Percentiles rank a stretch among this genome's conserved stretches.
phyloP scores from a whole-genome alignment of 2,888 invertebrate species.

The Dicranocentrus wangi region DNA sequence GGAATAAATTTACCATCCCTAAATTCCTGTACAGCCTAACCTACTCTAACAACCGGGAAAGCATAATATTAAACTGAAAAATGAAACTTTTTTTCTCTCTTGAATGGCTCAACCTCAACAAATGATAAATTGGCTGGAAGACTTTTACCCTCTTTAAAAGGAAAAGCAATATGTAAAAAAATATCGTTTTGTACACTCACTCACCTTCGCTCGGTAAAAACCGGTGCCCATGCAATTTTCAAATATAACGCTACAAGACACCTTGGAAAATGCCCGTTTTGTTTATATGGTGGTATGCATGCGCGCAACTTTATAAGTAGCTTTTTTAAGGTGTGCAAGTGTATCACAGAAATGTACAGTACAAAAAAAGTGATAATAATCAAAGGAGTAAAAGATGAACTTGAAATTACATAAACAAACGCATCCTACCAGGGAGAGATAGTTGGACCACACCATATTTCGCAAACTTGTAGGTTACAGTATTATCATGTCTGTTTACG shows the following conservation, averaged over 20 bases:
- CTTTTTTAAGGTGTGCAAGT: not conserved
- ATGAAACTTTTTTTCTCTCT: conserved; percentile 9
- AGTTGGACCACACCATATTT: conserved; percentile 58
- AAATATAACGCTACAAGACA: conserved; percentile 26
- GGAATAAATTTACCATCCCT: not conserved
- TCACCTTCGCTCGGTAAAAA: too few relatives aligned
- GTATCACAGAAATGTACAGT: conserved; percentile 1
- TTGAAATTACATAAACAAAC: conserved; percentile 64
- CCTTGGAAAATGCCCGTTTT: not conserved
- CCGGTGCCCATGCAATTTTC: not conserved
- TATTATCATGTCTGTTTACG: conserved; percentile 11
- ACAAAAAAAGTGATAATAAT: conserved; percentile 52
- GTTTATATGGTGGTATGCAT: not conserved
- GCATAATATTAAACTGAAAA: not conserved
- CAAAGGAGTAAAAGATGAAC: conserved; percentile 53
- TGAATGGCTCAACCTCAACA: conserved; percentile 24
- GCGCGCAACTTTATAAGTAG: not conserved
- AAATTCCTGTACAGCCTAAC: conserved; percentile 36
- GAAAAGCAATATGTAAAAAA: conserved; percentile 43
- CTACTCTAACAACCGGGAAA: conserved; percentile 14
- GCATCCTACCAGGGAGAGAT: conserved; percentile 13
- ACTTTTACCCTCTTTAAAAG: conserved; percentile 45
- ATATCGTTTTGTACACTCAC: conserved; percentile 42
- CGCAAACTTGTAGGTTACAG: conserved; percentile 49
- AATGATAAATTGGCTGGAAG: conserved; percentile 55